Percentiles rank a stretch among this genome's conserved stretches.
These are phyloP conservation scores for Seladonia tumulorum DNA, from an alignment of 2,888 invertebrate species.

Conservation along the genomic window DNA sequence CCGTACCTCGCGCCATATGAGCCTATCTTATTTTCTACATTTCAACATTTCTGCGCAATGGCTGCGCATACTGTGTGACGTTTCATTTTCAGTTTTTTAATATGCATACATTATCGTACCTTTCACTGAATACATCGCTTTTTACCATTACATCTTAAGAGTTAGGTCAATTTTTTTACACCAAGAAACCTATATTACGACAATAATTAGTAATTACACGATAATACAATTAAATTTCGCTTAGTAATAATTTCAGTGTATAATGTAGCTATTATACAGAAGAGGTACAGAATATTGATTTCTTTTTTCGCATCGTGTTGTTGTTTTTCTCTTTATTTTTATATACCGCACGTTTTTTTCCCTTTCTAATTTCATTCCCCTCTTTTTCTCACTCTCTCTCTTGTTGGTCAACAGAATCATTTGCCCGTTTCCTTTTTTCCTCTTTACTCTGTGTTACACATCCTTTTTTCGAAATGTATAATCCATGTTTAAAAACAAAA, in stretches of 20 bases:
- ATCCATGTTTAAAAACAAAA: conserved; percentile 33
- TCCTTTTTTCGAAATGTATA: conserved; percentile 47
- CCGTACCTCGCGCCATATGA: conserved; percentile 68
- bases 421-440: conserved; percentile 14
- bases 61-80: conserved; percentile 63
- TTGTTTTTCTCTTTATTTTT: conserved; percentile 58
- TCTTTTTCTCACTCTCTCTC: background rate
- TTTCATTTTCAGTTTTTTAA: conserved; percentile 51
- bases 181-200: conserved; percentile 83
- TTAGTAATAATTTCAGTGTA: conserved; percentile 76
- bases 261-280: conserved; percentile 82
- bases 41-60: conserved; percentile 63
- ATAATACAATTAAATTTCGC: conserved; percentile 81
- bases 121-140: conserved; percentile 74
- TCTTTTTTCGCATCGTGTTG: conserved; percentile 65
- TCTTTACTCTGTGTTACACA: conserved; percentile 35
- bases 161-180: conserved; percentile 82
- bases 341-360: conserved; percentile 41
- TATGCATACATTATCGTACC: conserved; percentile 69
- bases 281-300: conserved; percentile 80
- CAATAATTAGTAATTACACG: conserved; percentile 83
- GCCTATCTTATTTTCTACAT: conserved; percentile 68
- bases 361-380: conserved; percentile 32
- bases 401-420: conserved; percentile 46
- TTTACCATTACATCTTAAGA: conserved; percentile 77